A percentile compares a stretch with the other conserved stretches of the same genome.
These are phyloP conservation scores for Rhinopomastus cyanomelas DNA, from an alignment of 2,113 vertebrate species.

Conservation along the genomic window DNA sequence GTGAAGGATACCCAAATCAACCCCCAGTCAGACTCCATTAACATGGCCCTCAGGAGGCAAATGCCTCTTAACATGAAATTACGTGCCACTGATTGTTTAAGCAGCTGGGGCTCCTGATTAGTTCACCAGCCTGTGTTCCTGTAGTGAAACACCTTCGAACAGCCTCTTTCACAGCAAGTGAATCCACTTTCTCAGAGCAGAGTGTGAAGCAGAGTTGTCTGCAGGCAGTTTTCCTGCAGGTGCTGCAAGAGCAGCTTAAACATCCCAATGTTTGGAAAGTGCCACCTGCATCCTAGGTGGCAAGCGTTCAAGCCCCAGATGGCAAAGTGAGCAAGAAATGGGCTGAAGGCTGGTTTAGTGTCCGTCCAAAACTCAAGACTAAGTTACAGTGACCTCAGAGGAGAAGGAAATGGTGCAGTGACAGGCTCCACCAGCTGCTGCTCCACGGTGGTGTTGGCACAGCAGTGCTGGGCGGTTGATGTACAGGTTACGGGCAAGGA, in stretches of 20 bases:
- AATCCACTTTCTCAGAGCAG: not conserved
- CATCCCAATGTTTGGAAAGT: not conserved
- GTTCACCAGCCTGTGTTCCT: not conserved
- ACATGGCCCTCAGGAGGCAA: not conserved
- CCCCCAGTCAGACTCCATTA: not conserved
- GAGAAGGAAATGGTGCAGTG: not conserved
- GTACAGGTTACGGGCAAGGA: not conserved
- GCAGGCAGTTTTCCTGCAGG: not conserved
- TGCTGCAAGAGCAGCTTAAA: not conserved
- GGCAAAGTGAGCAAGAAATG: not conserved
- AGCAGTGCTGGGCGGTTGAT: not conserved
- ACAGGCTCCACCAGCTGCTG: not conserved
- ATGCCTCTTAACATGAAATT: constrained; percentile 1
- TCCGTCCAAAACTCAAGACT: not conserved
- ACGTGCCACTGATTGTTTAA: not conserved
- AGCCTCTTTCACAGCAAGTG: not conserved
- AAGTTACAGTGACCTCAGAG: not conserved
- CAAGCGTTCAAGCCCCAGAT: not conserved
- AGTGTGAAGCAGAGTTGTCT: not conserved
- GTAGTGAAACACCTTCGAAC: not conserved
- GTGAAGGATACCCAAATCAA: not conserved
- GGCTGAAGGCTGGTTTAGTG: not conserved
- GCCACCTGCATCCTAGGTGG: not conserved
- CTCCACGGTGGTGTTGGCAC: not conserved
- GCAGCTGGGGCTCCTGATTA: not conserved